These are phyloP conservation scores for Lepus oiostolus DNA, from an alignment of 2,797 vertebrate genomes.

Conservation along the genomic window DNA sequence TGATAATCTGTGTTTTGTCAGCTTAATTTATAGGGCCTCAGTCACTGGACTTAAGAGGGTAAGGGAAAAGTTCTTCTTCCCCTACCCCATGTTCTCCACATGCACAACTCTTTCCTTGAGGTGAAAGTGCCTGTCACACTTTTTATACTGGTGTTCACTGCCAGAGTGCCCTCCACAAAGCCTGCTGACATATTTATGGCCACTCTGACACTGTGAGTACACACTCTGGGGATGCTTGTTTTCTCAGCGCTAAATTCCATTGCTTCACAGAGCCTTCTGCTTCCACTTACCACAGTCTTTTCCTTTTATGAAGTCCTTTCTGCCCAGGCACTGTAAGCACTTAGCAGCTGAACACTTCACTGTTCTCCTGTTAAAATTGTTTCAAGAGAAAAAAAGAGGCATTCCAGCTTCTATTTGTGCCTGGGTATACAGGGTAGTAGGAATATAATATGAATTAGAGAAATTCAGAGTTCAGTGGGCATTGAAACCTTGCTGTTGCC, in stretches of 20 bases:
- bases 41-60: background rate
- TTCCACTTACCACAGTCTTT: background rate
- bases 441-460: slow-evolving; percentile 30
- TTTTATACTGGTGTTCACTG: slow-evolving; percentile 33
- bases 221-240: background rate
- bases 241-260: slow-evolving; percentile 26
- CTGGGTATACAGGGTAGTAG: background rate
- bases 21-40: background rate
- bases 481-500: slow-evolving; percentile 7
- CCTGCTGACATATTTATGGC: background rate
- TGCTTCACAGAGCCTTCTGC: background rate
- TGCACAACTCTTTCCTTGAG: background rate
- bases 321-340: background rate
- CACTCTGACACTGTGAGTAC: background rate
- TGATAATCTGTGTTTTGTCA: background rate
- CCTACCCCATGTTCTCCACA: background rate
- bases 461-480: background rate
- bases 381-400: background rate
- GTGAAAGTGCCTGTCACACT: background rate
- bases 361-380: background rate
- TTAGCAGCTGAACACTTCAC: slow-evolving; percentile 18
- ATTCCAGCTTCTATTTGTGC: slow-evolving; percentile 27
- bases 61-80: background rate
- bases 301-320: slow-evolving; percentile 29
- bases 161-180: slow-evolving; percentile 41